Base-by-base conservation (phyloP, 53 echinoderm and acorn worm genomes). In the Temnopleurus reevesii region DNA sequence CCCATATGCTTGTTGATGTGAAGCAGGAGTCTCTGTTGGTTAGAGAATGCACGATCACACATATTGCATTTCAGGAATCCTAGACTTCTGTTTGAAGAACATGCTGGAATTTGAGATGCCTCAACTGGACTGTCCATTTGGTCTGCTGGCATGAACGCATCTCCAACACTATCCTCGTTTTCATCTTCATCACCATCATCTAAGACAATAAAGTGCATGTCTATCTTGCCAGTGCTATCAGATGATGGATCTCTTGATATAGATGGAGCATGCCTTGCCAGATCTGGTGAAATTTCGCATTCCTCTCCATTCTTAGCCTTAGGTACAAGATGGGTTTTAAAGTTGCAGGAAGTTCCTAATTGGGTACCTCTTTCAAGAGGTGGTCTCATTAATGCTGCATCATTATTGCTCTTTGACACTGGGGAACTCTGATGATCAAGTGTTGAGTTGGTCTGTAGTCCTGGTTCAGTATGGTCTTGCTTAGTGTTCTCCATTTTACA, bases 11-110 rank as follows among this genome's bases (percentile, higher is more conserved):
- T 87, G 49, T 87, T 87, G 41, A 91, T 81, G 59, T 95, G 95
- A 58, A 95, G 59, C 53, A 89, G 90, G 1, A 93, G 59, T 19
- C 90, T 85, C 76, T 95, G 91, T 89, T 91, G 89, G 46, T 89
- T 80, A 1, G 91, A 91, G 83, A 95, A 95, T 0, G 89, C 87
- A 59, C 89, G 85, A n/a, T 80, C 87, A 79, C 95, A 95, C 65
- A 93, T 93, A 81, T 86, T 91, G 66, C 95, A 95, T 59, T 94
- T 87, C n/a, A 47, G 51, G 56, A 55, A 53, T 25, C 83, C 83
- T n/a, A 55, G 53, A 35, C 53, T 55, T n/a, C 83, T 53, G 53
- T 36, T 53, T 34, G 30, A 54, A 35, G 53, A 35, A 17, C 36
- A 33, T 55, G 54, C 79, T 17, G 49, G 28, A 49, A 29, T 49